phyloP scores from a whole-genome alignment of 2,113 vertebrate genomes.

The Gavialis gangeticus region DNA sequence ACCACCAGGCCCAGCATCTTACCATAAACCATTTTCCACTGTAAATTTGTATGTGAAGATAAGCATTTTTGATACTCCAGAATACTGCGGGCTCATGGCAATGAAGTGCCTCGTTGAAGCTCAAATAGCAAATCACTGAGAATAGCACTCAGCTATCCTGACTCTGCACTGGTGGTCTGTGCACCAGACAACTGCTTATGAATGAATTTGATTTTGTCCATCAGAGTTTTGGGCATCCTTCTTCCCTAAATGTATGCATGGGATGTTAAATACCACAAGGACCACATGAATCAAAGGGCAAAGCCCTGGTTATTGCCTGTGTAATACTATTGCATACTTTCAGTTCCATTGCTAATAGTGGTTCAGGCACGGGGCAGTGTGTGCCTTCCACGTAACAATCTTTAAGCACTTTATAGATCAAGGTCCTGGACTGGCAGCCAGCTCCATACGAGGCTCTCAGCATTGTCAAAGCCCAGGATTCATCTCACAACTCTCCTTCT shows the following conservation, averaged over 20 bases:
- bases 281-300: neutral
- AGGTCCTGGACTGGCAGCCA: neutral
- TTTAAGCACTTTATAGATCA: neutral
- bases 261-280: neutral
- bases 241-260: neutral
- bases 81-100: neutral
- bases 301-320: neutral
- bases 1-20: rapidly evolving
- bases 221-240: neutral
- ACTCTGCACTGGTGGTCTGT: rapidly evolving
- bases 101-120: neutral
- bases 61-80: rapidly evolving
- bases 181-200: neutral
- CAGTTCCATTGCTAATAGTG: neutral
- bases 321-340: neutral
- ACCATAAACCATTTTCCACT: neutral
- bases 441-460: neutral
- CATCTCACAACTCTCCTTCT: slow-evolving; percentile 37
- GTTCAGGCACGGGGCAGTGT: neutral
- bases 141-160: rapidly evolving
- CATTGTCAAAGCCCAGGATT: slow-evolving; percentile 11
- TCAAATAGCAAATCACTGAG: neutral
- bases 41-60: rapidly evolving
- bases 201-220: neutral
- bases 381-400: neutral